phyloP scores from a whole-genome alignment of 2,888 invertebrate genomes.

The Geotrupes spiniger region DNA sequence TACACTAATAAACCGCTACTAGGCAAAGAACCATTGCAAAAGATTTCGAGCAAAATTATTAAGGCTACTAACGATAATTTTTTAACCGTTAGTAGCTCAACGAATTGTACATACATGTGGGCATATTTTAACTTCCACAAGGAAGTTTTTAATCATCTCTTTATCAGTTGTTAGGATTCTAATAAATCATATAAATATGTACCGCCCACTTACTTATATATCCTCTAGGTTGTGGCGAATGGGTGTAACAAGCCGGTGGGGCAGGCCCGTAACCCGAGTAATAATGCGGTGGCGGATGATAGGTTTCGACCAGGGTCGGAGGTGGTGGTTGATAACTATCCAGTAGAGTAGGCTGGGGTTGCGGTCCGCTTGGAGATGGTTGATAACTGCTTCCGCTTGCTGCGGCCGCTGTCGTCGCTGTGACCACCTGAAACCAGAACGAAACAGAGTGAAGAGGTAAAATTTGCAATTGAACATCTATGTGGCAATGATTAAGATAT shows the following conservation, averaged over 20 bases:
- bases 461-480: no score
- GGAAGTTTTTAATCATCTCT: no score
- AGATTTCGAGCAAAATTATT: no score
- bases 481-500: no score
- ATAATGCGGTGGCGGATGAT: conserved; percentile 51
- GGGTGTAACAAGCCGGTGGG: conserved; percentile 55
- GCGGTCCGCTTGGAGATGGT: conserved; percentile 42
- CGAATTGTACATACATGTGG: no score
- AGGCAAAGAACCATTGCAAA: no score
- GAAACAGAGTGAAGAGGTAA: no score
- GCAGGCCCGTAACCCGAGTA: conserved; percentile 50
- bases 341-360: conserved; percentile 40
- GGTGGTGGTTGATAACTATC: conserved; percentile 46
- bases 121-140: no score
- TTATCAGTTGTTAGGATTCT: not conserved
- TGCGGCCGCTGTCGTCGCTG: conserved; percentile 41
- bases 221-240: conserved; percentile 46
- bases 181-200: conserved; percentile 1
- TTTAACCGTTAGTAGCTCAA: no score
- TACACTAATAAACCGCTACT: no score
- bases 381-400: conserved; percentile 52
- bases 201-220: conserved; percentile 59
- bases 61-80: no score
- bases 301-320: conserved; percentile 51
- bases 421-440: conserved; percentile 40